Base-by-base conservation (phyloP, 2,797 vertebrate species). In the Acipenser transmontanus region DNA sequence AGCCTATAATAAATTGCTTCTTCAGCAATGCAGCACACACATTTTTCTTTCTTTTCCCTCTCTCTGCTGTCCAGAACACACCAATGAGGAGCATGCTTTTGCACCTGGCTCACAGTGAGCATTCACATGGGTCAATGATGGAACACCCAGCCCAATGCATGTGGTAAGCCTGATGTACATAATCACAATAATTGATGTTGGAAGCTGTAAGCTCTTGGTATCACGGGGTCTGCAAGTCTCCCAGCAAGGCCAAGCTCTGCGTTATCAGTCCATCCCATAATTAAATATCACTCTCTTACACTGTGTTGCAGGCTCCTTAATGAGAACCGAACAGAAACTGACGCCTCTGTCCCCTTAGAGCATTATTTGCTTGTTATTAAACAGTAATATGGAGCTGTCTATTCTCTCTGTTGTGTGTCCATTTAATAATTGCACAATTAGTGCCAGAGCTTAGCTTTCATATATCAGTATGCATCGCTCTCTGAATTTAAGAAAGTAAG, bases 361-460 rank as follows among this genome's bases (percentile, higher is more conserved):
- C 84, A 88, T 89, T 91, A 87, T 89, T 89, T 88, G 84, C 87
- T 88, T 89, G 85, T 91, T 89, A 90, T 89, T 88, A 91, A 91
- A 90, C 87, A 88, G 87, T 86, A 85, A 88, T 90, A 91, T 89
- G 86, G 84, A 89, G 84, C 85, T 86, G 78, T 85, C 81, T 87
- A 85, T 84, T 80, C 89, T 88, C 85, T 86, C 83, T 77, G 13
- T 63, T 56, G 50, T 60, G 69, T 77, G 81, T 97, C 93, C 91
- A 91, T 91, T 94, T 95, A 93, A 93, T 98, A 97, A 98, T 96
- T 95, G 93, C 91, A 84, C 94, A 98, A 96, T 98, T 98, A 97
- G 94, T 95, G 90, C 88, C 91, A 91, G 87, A 78, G 88, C 88
- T 90, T 89, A 84, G 87, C 93, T 94, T 96, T 93, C 92, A 95